These are phyloP conservation scores for Zhuqinia jingwanae DNA, from an alignment of 2,888 invertebrate genomes.

Conservation along the genomic window DNA sequence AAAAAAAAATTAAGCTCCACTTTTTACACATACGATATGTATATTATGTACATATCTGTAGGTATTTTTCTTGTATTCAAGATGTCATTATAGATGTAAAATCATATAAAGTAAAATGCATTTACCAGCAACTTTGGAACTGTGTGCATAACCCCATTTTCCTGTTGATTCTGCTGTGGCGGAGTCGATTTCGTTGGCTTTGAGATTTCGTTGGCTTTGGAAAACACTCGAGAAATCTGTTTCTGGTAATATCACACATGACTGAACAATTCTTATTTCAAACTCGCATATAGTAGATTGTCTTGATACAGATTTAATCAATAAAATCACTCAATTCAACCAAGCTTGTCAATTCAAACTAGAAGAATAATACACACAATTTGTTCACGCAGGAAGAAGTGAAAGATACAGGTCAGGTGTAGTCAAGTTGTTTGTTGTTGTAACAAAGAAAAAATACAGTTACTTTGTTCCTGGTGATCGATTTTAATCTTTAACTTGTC, in stretches of 20 bases:
- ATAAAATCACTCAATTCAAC: background rate
- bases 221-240: constrained; percentile 62
- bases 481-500: constrained; percentile 12
- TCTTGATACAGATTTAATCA: background rate
- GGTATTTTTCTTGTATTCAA: no score
- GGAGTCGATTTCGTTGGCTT: no score
- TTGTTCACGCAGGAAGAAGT: constrained; percentile 21
- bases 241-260: constrained; percentile 51
- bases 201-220: constrained; percentile 18
- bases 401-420: constrained; percentile 7
- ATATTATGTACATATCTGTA: no score
- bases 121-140: constrained; percentile 60
- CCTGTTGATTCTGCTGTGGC: constrained; percentile 33
- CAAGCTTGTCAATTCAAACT: constrained; percentile 13
- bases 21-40: no score
- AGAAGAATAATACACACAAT: background rate
- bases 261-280: background rate
- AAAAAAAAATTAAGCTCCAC: no score
- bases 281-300: background rate
- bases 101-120: background rate
- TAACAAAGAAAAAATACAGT: constrained; percentile 27
- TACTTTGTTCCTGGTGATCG: constrained; percentile 30
- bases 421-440: background rate
- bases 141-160: constrained; percentile 58
- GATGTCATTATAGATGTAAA: no score